Percentiles rank a stretch among this genome's conserved stretches.
Evolutionary conservation across 1,140 invertebrate genomes (phyloP).

Genomic region (Drosophila tropicalis): DNA sequence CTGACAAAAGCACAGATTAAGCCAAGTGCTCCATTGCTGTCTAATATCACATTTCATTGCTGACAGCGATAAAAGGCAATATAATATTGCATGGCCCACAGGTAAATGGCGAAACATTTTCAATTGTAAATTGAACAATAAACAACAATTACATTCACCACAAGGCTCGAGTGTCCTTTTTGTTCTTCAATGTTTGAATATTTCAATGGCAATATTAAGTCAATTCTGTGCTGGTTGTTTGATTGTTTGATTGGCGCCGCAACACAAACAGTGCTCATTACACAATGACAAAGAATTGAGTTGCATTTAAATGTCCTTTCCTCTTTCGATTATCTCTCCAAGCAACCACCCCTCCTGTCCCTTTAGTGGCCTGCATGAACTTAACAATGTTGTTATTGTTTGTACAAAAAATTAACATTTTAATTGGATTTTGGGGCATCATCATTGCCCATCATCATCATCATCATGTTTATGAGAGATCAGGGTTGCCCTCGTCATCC

Average conservation of each 20-base stretch:
- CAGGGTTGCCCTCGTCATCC: slow-evolving; percentile 9
- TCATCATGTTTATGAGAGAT: slow-evolving; percentile 22
- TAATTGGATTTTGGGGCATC: slow-evolving; percentile 57
- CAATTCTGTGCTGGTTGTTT: slow-evolving; percentile 15
- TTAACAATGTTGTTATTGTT: slow-evolving; percentile 53
- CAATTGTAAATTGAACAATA: not conserved
- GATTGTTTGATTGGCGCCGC: slow-evolving; percentile 24
- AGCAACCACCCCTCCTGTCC: slow-evolving; percentile 5
- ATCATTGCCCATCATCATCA: slow-evolving; percentile 14
- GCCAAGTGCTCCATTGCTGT: not conserved
- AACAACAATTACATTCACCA: not conserved
- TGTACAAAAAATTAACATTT: slow-evolving; percentile 61
- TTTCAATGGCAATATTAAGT: slow-evolving; percentile 21
- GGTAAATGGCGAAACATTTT: not conserved
- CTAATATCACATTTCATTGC: not conserved
- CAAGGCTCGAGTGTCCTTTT: not conserved
- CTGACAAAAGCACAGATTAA: not conserved
- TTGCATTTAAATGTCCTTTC: slow-evolving; percentile 42
- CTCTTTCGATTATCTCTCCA: slow-evolving; percentile 35
- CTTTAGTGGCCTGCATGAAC: slow-evolving; percentile 35
- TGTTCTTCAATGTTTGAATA: slow-evolving; percentile 16
- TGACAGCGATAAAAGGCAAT: not conserved
- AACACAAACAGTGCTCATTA: slow-evolving; percentile 54
- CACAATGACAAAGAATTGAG: slow-evolving; percentile 29
- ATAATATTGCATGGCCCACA: not conserved